Evolutionary conservation across 1,140 invertebrate species (phyloP).

Genomic region (Drosophila subpulchrella): DNA sequence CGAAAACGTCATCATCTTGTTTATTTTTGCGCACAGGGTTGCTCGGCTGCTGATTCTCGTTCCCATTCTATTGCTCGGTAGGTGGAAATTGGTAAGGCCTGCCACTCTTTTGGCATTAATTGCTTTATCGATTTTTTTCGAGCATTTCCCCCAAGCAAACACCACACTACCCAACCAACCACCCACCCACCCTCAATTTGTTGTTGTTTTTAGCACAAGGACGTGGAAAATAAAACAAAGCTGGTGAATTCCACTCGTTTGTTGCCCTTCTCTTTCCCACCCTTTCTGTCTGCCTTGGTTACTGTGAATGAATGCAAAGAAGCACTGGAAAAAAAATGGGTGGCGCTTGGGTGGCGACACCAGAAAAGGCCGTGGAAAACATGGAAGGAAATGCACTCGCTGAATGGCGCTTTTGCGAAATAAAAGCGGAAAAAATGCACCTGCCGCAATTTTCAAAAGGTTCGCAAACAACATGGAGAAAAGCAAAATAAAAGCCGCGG

Average conservation of each 20-base stretch:
- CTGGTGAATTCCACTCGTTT: slow-evolving; percentile 18
- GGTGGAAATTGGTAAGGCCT: slow-evolving; percentile 47
- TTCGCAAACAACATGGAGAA: slow-evolving; percentile 40
- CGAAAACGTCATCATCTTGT: slow-evolving; percentile 45
- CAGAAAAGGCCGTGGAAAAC: slow-evolving; percentile 16
- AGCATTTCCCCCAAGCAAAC: slow-evolving; percentile 44
- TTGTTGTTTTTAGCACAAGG: slow-evolving; percentile 79
- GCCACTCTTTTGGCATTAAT: slow-evolving; percentile 77
- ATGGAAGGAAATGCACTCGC: slow-evolving; percentile 59
- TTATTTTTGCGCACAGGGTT: slow-evolving; percentile 72
- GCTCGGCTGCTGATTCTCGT: slow-evolving; percentile 27
- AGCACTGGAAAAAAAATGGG: slow-evolving; percentile 33
- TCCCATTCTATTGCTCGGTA: slow-evolving; percentile 25
- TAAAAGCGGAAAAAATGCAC: slow-evolving; percentile 51
- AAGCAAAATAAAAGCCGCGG: slow-evolving; percentile 52
- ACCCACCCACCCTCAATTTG: slow-evolving; percentile 14
- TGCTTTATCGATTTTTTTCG: slow-evolving; percentile 76
- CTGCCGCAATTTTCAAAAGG: slow-evolving; percentile 66
- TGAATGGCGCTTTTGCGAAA: slow-evolving; percentile 38
- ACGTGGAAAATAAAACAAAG: slow-evolving; percentile 57
- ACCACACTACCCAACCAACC: background rate
- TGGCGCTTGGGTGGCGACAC: background rate
- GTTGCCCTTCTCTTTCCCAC: slow-evolving; percentile 8
- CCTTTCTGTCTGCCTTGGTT: slow-evolving; percentile 55
- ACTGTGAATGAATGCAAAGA: slow-evolving; percentile 61